Conservation (phyloP, 2,113 vertebrate genomes). For the Archocentrus centrarchus region DNA sequence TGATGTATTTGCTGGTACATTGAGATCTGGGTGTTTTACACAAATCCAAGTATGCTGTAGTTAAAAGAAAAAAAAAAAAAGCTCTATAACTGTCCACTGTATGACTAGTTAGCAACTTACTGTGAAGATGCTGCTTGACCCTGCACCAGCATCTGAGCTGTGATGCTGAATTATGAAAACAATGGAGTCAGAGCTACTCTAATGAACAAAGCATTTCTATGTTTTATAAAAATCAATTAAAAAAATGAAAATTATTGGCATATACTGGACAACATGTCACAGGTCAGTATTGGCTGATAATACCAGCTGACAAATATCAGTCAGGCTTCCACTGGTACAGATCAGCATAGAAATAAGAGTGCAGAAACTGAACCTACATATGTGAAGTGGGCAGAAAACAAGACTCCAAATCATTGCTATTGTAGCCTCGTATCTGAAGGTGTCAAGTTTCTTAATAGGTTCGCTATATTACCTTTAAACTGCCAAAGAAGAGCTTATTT, state of each 20-base stretch:
- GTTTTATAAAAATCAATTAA: background rate
- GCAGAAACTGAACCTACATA: background rate
- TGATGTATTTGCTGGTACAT: too few relatives aligned
- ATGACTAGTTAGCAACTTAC: background rate
- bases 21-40: too few relatives aligned
- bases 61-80: too few relatives aligned
- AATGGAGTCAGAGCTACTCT: background rate
- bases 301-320: background rate
- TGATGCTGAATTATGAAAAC: background rate
- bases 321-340: background rate
- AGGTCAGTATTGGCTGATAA: too few relatives aligned
- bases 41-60: too few relatives aligned
- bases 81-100: too few relatives aligned
- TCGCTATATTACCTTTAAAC: background rate
- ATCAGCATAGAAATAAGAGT: background rate
- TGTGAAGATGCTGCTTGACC: background rate
- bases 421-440: background rate
- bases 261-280: background rate
- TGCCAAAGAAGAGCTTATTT: background rate
- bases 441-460: background rate
- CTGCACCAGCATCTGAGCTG: background rate
- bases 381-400: background rate
- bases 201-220: background rate
- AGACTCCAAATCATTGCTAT: background rate
- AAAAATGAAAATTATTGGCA: background rate